These are phyloP conservation scores for Tuberolachnus salignus DNA, from an alignment of 2,888 invertebrate genomes.

Conservation along the genomic window DNA sequence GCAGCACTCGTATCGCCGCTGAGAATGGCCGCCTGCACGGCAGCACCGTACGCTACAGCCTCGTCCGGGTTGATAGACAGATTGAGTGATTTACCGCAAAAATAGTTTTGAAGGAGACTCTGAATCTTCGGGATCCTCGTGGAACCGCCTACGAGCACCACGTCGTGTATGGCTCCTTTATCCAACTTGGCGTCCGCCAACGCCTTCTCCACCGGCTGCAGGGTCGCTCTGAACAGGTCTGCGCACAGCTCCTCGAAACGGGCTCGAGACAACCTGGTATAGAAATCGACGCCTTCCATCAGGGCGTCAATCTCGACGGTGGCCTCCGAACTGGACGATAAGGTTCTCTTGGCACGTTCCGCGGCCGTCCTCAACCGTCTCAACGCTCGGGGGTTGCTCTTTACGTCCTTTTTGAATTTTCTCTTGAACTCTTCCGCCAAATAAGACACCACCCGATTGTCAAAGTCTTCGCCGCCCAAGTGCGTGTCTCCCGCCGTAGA, in stretches of 20 bases:
- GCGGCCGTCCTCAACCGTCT: slow-evolving; percentile 69
- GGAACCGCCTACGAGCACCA: slow-evolving; percentile 81
- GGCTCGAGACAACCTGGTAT: slow-evolving; percentile 75
- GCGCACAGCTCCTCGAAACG: slow-evolving; percentile 77
- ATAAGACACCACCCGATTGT: too few species aligned
- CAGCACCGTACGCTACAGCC: slow-evolving; percentile 83
- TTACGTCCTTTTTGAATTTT: too few species aligned
- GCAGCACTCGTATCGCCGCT: slow-evolving; percentile 68
- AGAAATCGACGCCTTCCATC: slow-evolving; percentile 66
- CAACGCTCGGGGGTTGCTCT: too few species aligned
- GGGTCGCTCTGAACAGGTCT: slow-evolving; percentile 75
- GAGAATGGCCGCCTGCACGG: slow-evolving; percentile 80
- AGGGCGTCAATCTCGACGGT: slow-evolving; percentile 66
- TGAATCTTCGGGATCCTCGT: slow-evolving; percentile 82
- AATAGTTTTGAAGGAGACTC: slow-evolving; percentile 73
- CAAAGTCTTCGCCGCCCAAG: too few species aligned
- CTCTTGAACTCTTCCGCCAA: too few species aligned
- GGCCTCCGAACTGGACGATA: slow-evolving; percentile 66
- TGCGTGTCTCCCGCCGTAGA: too few species aligned
- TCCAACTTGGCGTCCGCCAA: slow-evolving; percentile 78
- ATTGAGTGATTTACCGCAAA: slow-evolving; percentile 72
- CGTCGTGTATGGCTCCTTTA: slow-evolving; percentile 75
- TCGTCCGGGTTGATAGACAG: slow-evolving; percentile 76
- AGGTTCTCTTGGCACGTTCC: slow-evolving; percentile 66
- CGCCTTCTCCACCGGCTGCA: too few species aligned